Evolutionary conservation across 2,113 vertebrate species (phyloP), one percentile per base, ranked within the genome.

Genomic region (Triplophysa siluroides): DNA sequence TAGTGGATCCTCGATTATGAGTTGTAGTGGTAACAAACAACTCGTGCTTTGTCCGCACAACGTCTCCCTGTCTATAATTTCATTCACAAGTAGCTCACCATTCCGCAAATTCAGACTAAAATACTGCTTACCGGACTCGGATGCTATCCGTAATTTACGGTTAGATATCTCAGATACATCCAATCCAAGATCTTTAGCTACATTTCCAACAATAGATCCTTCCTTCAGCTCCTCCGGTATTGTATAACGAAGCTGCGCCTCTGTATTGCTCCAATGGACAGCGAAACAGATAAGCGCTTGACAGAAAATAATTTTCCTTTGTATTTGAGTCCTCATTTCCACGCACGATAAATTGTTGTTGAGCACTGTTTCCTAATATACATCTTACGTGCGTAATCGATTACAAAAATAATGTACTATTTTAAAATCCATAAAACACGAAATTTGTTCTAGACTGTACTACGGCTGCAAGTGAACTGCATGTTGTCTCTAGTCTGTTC

Each of bases 181-280:
- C 13, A 94, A 88, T 65, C 92, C 92, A 79, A 95, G 81, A 86
- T 94, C 93, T 65, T 93, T 90, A 8, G 91, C 87, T 29, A 92
- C 75, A 73, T 90, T 90, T 47, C 90, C 93, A 45, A 95, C 91
- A 83, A 92, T 86, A 77, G 91, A 74, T 10, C 90, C 90, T 68
- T 89, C 84, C 3, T 88, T 90, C 67, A 90, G 88, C 76, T 90
- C 92, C 88, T 94, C 90, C 0, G 92, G 90, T 87, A 92, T 89
- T 24, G 88, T 89, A 78, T 92, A 92, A 21, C 89, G 90, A 86
- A 93, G 85, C 69, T 90, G 88, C n/a, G 84, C 87, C 0, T 68
- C 85, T 71, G 81, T 88, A 78, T 80, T 88, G 84, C 81, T 85
- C 90, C 88, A 86, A 69, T 74, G 54, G 75, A 77, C 23, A 47